phyloP scores from a whole-genome alignment of 2,888 invertebrate species.

The Latrodectus hesperus region DNA sequence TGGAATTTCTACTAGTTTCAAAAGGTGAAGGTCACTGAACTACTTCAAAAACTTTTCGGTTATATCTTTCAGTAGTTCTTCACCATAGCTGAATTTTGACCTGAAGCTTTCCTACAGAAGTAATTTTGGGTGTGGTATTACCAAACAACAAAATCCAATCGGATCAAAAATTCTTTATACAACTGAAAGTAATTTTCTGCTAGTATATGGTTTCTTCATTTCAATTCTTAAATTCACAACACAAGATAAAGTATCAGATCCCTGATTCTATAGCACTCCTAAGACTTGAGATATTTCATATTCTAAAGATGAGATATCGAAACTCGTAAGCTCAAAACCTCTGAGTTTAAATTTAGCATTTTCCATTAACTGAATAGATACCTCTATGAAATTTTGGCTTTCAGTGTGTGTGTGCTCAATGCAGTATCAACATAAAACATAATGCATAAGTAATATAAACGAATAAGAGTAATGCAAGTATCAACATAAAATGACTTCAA shows the following conservation, averaged over 20 bases:
- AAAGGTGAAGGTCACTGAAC: background rate
- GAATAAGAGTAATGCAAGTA: constrained; percentile 15
- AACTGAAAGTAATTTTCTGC: background rate
- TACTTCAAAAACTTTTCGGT: background rate
- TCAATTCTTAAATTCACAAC: background rate
- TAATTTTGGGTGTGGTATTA: background rate
- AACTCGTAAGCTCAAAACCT: background rate
- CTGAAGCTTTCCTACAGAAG: background rate
- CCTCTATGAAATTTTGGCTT: constrained; percentile 3
- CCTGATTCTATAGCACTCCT: background rate
- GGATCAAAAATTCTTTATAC: constrained; percentile 4
- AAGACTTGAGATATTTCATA: background rate
- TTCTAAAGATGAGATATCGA: too few relatives aligned
- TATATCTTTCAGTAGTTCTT: background rate
- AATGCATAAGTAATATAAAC: too few relatives aligned
- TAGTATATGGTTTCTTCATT: background rate
- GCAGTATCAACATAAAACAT: too few relatives aligned
- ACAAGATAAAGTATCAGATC: background rate
- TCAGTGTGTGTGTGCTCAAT: background rate
- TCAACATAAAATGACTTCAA: too few relatives aligned
- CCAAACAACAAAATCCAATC: constrained; percentile 9
- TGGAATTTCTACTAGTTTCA: too few relatives aligned
- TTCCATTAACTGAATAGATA: background rate
- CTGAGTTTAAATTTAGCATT: constrained; percentile 4
- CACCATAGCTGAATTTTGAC: background rate